Conservation (phyloP, 2,888 invertebrate genomes). For the Thecocarcelia acutangulata region DNA sequence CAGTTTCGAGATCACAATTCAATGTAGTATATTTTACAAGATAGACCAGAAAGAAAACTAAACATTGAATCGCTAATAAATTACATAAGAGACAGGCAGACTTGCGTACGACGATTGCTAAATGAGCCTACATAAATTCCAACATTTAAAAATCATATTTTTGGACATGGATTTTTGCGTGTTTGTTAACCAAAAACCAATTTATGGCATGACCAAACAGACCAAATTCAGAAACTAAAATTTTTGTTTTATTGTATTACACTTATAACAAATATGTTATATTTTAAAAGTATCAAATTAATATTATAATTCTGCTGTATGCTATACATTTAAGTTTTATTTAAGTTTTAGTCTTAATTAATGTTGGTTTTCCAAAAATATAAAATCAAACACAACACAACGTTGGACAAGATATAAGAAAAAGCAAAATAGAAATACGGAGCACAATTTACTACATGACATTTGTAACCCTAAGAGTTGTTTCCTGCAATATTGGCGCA, state of each 20-base stretch:
- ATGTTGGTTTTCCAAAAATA: constrained; percentile 10
- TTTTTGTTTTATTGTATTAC: background rate
- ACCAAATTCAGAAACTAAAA: background rate
- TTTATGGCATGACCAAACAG: constrained; percentile 20
- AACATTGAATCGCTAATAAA: background rate
- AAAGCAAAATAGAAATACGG: background rate
- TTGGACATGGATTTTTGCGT: constrained; percentile 11
- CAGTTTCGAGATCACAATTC: constrained; percentile 1
- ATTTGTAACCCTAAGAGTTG: constrained; percentile 59
- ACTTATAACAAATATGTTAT: background rate
- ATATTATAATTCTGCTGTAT: constrained; percentile 26
- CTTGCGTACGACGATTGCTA: constrained; percentile 11
- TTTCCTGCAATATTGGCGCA: constrained; percentile 36
- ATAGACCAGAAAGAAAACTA: background rate
- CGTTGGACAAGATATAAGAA: background rate
- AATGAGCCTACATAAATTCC: constrained; percentile 3
- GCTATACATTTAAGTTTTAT: constrained; percentile 26
- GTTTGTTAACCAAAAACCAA: background rate
- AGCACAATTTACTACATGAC: constrained; percentile 56
- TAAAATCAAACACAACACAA: background rate
- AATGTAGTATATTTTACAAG: background rate
- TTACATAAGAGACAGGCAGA: background rate
- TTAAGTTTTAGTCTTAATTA: constrained; percentile 49
- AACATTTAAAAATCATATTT: constrained; percentile 18
- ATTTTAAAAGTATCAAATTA: background rate